These are phyloP conservation scores for Paramacrobiotus metropolitanus DNA, from an alignment of 1,140 invertebrate genomes.

Conservation along the genomic window DNA sequence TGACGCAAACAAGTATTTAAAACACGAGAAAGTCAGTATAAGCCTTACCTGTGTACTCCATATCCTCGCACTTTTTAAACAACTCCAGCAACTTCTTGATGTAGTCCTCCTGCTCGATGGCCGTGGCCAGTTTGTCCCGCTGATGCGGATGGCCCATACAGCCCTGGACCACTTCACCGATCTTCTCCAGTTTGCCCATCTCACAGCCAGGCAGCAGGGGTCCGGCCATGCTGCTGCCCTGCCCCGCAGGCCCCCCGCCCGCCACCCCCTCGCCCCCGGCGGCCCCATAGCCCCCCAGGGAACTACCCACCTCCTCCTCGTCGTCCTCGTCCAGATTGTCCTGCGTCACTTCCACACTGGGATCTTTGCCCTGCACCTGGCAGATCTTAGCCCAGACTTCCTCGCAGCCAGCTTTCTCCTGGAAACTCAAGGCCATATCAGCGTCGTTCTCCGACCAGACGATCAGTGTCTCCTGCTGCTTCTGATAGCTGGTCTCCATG, in stretches of 20 bases:
- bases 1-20: too few relatives aligned
- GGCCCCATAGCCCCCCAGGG: too few relatives aligned
- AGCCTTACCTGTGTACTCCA: slow-evolving; percentile 47
- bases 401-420: slow-evolving; percentile 98
- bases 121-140: slow-evolving; percentile 77
- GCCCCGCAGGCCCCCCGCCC: slow-evolving; percentile 38
- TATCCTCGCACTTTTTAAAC: slow-evolving; percentile 88
- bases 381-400: slow-evolving; percentile 99
- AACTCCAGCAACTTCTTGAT: slow-evolving; percentile 81
- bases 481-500: slow-evolving; percentile 88
- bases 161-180: slow-evolving; percentile 44
- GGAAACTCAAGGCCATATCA: slow-evolving; percentile 94
- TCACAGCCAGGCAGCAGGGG: slow-evolving; percentile 60
- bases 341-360: slow-evolving; percentile 87
- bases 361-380: slow-evolving; percentile 93
- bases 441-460: slow-evolving; percentile 99
- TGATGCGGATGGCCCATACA: slow-evolving; percentile 39
- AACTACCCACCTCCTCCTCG: slow-evolving; percentile 93
- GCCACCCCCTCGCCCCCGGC: slow-evolving; percentile 49
- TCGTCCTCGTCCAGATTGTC: slow-evolving; percentile 92
- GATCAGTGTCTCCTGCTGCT: slow-evolving; percentile 96
- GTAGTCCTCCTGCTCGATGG: slow-evolving; percentile 82
- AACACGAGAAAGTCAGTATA: too few relatives aligned
- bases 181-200: slow-evolving; percentile 69
- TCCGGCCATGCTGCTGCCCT: background rate